phyloP scores from a whole-genome alignment of 2,797 vertebrate genomes.

The Pangasius djambal region DNA sequence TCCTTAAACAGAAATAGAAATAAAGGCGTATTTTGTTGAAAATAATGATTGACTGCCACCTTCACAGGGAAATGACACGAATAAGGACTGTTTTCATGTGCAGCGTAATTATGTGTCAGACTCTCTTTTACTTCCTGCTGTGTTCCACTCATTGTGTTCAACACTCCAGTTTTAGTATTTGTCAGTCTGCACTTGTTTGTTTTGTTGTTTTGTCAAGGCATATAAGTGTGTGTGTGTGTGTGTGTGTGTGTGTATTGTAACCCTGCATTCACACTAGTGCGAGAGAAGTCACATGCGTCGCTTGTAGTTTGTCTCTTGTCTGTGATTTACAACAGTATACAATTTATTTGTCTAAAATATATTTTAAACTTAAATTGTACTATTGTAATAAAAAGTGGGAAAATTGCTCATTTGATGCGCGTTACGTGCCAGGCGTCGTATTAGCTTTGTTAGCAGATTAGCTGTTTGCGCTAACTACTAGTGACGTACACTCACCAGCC shows the following conservation, averaged over 20 bases:
- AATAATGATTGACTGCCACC: not conserved
- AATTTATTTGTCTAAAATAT: no score
- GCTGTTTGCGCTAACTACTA: not conserved
- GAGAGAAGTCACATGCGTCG: no score
- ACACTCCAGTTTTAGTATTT: no score
- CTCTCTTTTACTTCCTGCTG: no score
- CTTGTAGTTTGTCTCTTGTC: no score
- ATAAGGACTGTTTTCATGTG: not conserved
- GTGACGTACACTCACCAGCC: not conserved
- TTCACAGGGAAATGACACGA: not conserved
- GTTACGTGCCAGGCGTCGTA: not conserved
- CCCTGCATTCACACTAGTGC: no score
- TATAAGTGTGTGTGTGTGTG: no score
- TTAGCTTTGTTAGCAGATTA: not conserved
- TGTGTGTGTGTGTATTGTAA: no score
- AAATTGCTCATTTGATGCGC: not conserved
- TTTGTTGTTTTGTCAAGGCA: no score
- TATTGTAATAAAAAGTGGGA: not conserved
- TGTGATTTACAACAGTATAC: not conserved
- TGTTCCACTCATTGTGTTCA: no score
- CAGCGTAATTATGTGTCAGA: no score
- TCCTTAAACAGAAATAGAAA: not conserved
- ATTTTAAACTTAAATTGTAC: not conserved
- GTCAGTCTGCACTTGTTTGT: no score
- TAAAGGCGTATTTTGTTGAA: not conserved